phyloP scores from a whole-genome alignment of 1,140 invertebrate genomes.

The Polyergus mexicanus region DNA sequence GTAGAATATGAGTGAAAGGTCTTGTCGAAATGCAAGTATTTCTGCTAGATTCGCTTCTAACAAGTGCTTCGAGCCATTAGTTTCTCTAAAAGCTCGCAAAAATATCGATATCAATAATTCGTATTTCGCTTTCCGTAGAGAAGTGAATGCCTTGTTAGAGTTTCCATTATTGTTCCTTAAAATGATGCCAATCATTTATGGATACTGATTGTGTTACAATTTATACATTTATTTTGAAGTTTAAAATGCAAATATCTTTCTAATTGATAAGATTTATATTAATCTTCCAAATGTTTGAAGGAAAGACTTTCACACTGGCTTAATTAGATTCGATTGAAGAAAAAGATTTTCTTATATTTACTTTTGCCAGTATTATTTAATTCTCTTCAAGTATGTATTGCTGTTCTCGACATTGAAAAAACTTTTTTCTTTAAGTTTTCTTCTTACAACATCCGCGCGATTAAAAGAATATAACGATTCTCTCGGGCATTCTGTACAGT shows the following conservation, averaged over 20 bases:
- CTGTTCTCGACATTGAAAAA: not conserved
- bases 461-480: conserved; percentile 1
- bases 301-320: not conserved
- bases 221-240: not conserved
- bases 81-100: conserved; percentile 8
- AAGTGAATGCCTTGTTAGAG: conserved; percentile 21
- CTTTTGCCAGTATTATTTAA: not conserved
- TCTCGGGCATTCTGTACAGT: not conserved
- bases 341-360: not conserved
- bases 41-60: conserved; percentile 27
- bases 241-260: not conserved
- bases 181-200: not conserved
- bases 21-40: conserved; percentile 27
- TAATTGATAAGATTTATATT: not conserved
- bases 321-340: not conserved
- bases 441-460: not conserved
- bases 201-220: not conserved
- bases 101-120: conserved; percentile 31
- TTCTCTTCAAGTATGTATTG: conserved; percentile 1
- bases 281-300: not conserved
- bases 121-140: not conserved
- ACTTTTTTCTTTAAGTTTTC: not conserved
- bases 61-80: conserved; percentile 51
- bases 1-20: conserved; percentile 3
- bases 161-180: not conserved